These are phyloP conservation scores for Rhinolophus ferrumequinum DNA, from an alignment of 2,113 vertebrate species.

Conservation along the genomic window DNA sequence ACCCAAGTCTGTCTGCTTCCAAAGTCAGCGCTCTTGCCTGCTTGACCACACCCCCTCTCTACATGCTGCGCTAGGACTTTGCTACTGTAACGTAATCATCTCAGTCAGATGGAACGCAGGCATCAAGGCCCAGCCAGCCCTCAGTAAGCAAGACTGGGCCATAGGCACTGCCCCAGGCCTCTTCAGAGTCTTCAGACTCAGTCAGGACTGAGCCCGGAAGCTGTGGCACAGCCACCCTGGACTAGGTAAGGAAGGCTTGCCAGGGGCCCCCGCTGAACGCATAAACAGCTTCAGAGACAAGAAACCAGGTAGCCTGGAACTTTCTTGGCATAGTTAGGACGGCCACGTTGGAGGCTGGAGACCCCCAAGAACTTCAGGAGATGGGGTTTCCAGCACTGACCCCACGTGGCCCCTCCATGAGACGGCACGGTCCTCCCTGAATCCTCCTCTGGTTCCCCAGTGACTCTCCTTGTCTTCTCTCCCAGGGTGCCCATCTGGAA, in stretches of 20 bases:
- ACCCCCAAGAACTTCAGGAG: neutral
- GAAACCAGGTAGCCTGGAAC: neutral
- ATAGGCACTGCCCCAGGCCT: too few species aligned
- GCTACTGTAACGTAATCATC: neutral
- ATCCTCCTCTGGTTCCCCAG: neutral
- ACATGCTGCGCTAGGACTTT: neutral
- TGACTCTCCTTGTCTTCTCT: conserved; percentile 55
- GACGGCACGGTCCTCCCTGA: neutral
- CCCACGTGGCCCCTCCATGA: neutral
- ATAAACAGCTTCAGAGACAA: neutral
- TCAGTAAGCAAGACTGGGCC: neutral
- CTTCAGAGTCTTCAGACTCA: neutral
- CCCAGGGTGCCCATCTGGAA: conserved; percentile 92
- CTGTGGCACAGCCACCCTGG: neutral
- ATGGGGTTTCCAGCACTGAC: neutral
- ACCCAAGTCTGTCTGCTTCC: neutral
- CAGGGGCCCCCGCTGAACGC: neutral
- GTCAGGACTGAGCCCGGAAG: neutral
- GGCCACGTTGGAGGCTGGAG: neutral
- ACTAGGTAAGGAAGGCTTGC: neutral
- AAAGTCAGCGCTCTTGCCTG: neutral
- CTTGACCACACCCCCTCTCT: rapidly evolving
- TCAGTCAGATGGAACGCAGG: neutral
- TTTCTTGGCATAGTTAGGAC: neutral
- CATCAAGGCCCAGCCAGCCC: neutral